These are phyloP conservation scores for Drosophila santomea DNA, from an alignment of 1,140 invertebrate species.

Conservation along the genomic window DNA sequence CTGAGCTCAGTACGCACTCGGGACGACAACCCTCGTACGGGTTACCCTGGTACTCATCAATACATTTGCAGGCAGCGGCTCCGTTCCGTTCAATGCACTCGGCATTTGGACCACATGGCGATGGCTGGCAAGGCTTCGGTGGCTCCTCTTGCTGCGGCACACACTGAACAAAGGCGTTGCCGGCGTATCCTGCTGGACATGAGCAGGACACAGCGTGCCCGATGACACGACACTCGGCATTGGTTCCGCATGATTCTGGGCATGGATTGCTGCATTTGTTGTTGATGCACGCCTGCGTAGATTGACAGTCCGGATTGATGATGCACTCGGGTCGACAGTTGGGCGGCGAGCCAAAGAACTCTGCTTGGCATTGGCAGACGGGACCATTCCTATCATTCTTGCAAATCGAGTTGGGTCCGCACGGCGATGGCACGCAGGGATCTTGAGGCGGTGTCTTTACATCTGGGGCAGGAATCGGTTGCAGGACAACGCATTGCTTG, in stretches of 20 bases:
- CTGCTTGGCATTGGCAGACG: slow-evolving; percentile 88
- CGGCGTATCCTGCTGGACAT: slow-evolving; percentile 89
- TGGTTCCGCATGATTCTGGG: slow-evolving; percentile 89
- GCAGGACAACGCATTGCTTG: slow-evolving; percentile 88
- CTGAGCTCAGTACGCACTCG: slow-evolving; percentile 91
- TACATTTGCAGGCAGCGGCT: slow-evolving; percentile 89
- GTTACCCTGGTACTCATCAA: slow-evolving; percentile 89
- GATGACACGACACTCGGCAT: slow-evolving; percentile 90
- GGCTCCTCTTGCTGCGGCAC: slow-evolving; percentile 85
- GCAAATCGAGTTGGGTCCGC: slow-evolving; percentile 89
- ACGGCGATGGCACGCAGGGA: slow-evolving; percentile 89
- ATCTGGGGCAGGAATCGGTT: slow-evolving; percentile 75
- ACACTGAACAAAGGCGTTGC: slow-evolving; percentile 90
- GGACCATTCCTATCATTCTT: slow-evolving; percentile 87
- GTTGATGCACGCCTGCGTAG: slow-evolving; percentile 89
- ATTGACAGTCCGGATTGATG: slow-evolving; percentile 90
- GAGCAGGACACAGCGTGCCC: slow-evolving; percentile 91
- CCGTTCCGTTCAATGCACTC: slow-evolving; percentile 89
- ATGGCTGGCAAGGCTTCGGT: slow-evolving; percentile 87
- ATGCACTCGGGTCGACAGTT: slow-evolving; percentile 91
- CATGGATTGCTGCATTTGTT: slow-evolving; percentile 90
- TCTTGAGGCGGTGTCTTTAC: slow-evolving; percentile 75
- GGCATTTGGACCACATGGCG: slow-evolving; percentile 89
- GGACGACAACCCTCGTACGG: slow-evolving; percentile 90
- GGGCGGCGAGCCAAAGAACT: slow-evolving; percentile 90